phyloP scores from a whole-genome alignment of 2,888 invertebrate species.

The Sarcophaga variegata region DNA sequence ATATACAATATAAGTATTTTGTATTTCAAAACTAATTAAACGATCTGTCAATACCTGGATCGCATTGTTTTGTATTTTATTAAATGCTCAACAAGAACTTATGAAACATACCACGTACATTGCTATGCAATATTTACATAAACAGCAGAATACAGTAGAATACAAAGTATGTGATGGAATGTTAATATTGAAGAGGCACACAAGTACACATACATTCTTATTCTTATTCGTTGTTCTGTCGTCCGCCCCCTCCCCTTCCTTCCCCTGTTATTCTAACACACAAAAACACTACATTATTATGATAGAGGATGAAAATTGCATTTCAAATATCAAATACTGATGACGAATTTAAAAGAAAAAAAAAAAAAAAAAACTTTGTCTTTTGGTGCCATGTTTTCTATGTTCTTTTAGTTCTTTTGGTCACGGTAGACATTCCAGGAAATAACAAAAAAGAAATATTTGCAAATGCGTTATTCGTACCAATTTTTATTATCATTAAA shows the following conservation, averaged over 20 bases:
- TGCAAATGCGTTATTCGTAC: too few species aligned
- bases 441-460: too few species aligned
- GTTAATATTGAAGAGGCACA: neutral
- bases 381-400: neutral
- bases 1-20: too few species aligned
- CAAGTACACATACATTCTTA: neutral
- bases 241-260: neutral
- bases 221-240: neutral
- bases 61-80: neutral
- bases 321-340: slow-evolving; percentile 43
- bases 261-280: too few species aligned
- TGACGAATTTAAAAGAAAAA: too few species aligned
- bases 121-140: neutral
- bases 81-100: neutral
- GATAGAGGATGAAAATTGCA: slow-evolving; percentile 16
- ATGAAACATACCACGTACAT: slow-evolving; percentile 11
- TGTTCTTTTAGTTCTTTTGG: neutral
- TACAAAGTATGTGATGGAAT: neutral
- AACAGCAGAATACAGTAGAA: neutral
- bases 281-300: too few species aligned
- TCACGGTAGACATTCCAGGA: too few species aligned
- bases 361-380: neutral
- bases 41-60: too few species aligned
- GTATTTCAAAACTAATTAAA: too few species aligned
- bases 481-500: neutral